phyloP scores from a whole-genome alignment of 2,797 vertebrate species.

The Gymnothorax reevesii region DNA sequence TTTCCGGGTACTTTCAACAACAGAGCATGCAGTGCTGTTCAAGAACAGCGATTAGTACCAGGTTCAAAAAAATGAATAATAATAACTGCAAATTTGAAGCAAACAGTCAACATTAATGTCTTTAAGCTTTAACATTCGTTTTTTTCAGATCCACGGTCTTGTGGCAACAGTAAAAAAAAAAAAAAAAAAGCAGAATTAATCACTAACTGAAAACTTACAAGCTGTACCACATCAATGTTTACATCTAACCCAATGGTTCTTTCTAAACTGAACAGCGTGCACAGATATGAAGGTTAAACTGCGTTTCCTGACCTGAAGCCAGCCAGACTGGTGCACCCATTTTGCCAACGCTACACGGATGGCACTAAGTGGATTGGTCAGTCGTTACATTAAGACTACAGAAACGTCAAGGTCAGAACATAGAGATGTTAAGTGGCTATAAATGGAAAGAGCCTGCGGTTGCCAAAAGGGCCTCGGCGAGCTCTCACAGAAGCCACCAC shows the following conservation, averaged over 20 bases:
- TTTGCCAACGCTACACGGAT: not conserved
- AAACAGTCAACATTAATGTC: too few relatives aligned
- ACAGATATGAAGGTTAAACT: not conserved
- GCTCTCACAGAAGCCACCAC: not conserved
- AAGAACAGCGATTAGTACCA: too few relatives aligned
- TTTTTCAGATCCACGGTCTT: too few relatives aligned
- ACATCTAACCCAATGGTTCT: not conserved
- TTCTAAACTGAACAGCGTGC: not conserved
- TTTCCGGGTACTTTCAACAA: not conserved
- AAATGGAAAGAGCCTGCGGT: not conserved
- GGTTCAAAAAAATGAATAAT: too few relatives aligned
- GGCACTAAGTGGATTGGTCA: not conserved
- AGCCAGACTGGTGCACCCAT: too few relatives aligned
- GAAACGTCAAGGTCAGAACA: constrained; percentile 12
- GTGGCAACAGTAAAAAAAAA: too few relatives aligned
- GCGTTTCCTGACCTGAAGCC: not conserved
- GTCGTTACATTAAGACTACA: not conserved
- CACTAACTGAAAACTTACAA: too few relatives aligned
- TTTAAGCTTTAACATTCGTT: too few relatives aligned
- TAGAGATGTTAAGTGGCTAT: not conserved
- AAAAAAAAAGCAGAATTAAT: too few relatives aligned
- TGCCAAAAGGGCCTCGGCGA: not conserved
- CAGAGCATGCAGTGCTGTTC: not conserved
- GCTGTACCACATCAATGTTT: not conserved
- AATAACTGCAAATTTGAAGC: too few relatives aligned